phyloP scores from a whole-genome alignment of 2,888 invertebrate genomes.

The Tribolium freemani region DNA sequence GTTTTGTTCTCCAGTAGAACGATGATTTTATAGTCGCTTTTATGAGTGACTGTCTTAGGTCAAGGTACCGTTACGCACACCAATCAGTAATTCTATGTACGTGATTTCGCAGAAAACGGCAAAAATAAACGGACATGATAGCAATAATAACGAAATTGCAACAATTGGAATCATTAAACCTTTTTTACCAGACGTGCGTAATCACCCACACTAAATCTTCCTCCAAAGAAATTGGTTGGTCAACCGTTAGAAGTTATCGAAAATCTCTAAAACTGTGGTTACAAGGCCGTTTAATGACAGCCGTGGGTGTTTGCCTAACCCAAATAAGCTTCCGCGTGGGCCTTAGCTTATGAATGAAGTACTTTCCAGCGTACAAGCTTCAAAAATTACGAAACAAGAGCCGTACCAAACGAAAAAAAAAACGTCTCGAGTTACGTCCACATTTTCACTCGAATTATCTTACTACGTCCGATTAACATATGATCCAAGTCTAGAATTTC shows the following conservation, averaged over 20 bases:
- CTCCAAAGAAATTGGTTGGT: not conserved
- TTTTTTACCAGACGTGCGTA: not conserved
- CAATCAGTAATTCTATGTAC: slow-evolving; percentile 23
- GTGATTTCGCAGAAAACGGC: slow-evolving; percentile 8
- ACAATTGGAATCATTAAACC: not conserved
- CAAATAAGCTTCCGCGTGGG: slow-evolving; percentile 25
- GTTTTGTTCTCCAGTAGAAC: slow-evolving; percentile 3
- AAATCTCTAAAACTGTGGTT: not conserved
- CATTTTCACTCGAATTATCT: slow-evolving; percentile 34
- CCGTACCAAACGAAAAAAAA: not conserved
- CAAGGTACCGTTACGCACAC: slow-evolving; percentile 42
- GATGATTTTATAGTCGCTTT: slow-evolving; percentile 30
- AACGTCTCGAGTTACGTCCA: slow-evolving; percentile 8
- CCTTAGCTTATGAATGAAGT: slow-evolving; percentile 7
- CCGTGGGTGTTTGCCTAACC: slow-evolving; percentile 10
- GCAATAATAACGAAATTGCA: not conserved
- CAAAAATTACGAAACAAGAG: slow-evolving; percentile 16
- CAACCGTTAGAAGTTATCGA: not conserved
- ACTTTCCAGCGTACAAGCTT: not conserved
- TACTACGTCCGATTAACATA: not conserved
- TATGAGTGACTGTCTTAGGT: slow-evolving; percentile 43
- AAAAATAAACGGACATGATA: slow-evolving; percentile 18
- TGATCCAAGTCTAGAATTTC: slow-evolving; percentile 2
- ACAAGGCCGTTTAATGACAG: not conserved
- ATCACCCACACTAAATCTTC: no score